A percentile compares a stretch with the other conserved stretches of the same genome.
phyloP scores from a whole-genome alignment of 2,888 invertebrate species.

The Acleris cristana region DNA sequence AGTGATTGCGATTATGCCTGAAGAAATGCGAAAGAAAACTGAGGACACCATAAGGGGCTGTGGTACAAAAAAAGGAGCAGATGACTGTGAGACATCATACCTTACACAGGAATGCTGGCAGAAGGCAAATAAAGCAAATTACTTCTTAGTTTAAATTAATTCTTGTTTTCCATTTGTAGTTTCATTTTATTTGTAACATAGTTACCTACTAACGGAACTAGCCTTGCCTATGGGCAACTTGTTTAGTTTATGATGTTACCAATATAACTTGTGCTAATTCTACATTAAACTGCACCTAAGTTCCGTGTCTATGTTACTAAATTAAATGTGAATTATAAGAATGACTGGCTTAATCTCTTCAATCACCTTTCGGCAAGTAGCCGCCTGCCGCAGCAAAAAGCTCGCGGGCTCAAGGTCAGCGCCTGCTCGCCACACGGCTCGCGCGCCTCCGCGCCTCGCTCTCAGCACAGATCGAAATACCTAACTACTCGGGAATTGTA shows the following conservation, averaged over 20 bases:
- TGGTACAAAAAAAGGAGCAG: constrained; percentile 64
- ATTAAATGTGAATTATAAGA: constrained; percentile 22
- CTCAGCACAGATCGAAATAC: constrained; percentile 10
- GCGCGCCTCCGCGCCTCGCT: background rate
- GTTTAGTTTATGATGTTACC: no score
- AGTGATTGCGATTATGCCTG: constrained; percentile 66
- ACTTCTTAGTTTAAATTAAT: constrained; percentile 62
- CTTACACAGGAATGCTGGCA: constrained; percentile 76
- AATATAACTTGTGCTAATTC: no score
- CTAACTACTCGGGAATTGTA: constrained; percentile 17
- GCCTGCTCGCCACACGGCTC: background rate
- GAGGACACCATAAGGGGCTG: constrained; percentile 57
- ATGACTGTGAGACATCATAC: constrained; percentile 73
- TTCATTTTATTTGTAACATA: constrained; percentile 2
- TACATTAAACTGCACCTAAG: no score
- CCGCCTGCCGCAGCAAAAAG: constrained; percentile 15
- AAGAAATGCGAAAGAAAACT: constrained; percentile 55
- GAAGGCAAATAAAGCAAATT: constrained; percentile 60
- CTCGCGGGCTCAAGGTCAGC: constrained; percentile 30
- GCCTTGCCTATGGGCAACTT: background rate
- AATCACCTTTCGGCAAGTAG: constrained; percentile 2
- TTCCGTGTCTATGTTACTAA: constrained; percentile 6
- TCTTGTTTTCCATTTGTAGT: constrained; percentile 20
- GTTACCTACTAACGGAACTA: background rate
- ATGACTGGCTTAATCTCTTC: constrained; percentile 11